Conservation (phyloP, 2,797 vertebrate species). For the Pseudomugil tenellus region DNA sequence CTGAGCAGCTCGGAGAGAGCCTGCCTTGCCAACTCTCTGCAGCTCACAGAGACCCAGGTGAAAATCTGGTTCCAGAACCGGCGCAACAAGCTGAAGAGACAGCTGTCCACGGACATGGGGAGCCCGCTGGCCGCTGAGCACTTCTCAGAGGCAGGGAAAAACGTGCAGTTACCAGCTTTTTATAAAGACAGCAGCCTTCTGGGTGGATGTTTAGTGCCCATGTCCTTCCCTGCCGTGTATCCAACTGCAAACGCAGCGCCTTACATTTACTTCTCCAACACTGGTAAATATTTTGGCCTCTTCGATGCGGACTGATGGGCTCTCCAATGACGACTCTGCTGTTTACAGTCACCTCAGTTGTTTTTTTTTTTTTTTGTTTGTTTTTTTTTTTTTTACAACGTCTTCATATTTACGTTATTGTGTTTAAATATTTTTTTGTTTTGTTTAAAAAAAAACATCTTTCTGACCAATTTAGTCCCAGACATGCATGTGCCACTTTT, state of each 20-base stretch:
- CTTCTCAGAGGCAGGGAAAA: constrained; percentile 69
- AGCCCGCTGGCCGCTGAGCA: constrained; percentile 66
- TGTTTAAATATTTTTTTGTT: constrained; percentile 3
- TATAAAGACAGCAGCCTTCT: constrained; percentile 85
- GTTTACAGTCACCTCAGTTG: constrained; percentile 8
- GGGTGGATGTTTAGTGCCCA: constrained; percentile 84
- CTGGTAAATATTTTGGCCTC: constrained; percentile 85
- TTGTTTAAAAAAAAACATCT: constrained; percentile 11
- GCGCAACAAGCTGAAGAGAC: constrained; percentile 88
- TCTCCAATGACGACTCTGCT: constrained; percentile 14
- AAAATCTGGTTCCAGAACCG: constrained; percentile 90
- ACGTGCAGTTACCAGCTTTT: constrained; percentile 77
- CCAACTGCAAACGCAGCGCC: constrained; percentile 79
- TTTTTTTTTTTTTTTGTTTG: constrained; percentile 3
- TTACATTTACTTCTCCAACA: constrained; percentile 85
- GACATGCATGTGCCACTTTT: constrained; percentile 77
- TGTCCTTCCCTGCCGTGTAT: constrained; percentile 86
- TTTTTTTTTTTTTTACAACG: too few relatives aligned
- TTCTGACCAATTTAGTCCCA: constrained; percentile 15
- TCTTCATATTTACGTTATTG: constrained; percentile 4
- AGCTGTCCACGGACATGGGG: constrained; percentile 80
- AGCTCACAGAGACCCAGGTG: constrained; percentile 86
- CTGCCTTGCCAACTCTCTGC: constrained; percentile 88
- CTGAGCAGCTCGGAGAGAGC: constrained; percentile 91
- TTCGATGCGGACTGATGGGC: constrained; percentile 82